phyloP scores from a whole-genome alignment of 2,113 vertebrate species.

The Lagopus muta region DNA sequence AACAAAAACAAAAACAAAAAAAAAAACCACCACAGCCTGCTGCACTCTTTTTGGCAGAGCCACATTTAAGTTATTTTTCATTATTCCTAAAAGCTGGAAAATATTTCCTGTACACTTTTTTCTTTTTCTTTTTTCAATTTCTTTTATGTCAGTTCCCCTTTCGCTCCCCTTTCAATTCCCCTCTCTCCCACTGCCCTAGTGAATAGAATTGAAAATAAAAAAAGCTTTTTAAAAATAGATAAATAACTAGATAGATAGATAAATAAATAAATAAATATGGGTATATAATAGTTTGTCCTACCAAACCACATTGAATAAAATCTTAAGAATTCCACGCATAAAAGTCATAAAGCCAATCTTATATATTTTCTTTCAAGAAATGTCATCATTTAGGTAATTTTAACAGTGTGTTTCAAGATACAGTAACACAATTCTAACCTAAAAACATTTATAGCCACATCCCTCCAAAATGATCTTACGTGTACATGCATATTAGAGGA shows the following conservation, averaged over 20 bases:
- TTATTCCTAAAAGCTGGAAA: slow-evolving; percentile 6
- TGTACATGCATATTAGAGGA: background rate
- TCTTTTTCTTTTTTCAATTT: background rate
- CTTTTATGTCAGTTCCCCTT: background rate
- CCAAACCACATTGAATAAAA: background rate
- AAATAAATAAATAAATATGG: background rate
- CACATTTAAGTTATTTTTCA: background rate
- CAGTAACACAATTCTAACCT: background rate
- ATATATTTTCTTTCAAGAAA: background rate
- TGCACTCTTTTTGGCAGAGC: background rate
- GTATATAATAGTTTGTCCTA: background rate
- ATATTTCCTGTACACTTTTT: background rate
- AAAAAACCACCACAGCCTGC: background rate
- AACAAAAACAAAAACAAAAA: too few species aligned
- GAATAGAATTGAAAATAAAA: background rate
- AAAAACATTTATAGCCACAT: background rate
- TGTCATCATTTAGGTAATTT: background rate
- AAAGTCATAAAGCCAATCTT: background rate
- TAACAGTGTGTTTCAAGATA: background rate
- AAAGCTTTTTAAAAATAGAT: background rate
- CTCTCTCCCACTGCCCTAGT: background rate
- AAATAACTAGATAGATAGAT: background rate
- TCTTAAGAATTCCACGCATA: background rate
- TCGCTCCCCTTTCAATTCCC: background rate
- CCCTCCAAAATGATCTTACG: background rate